These are phyloP conservation scores for Galago senegalensis DNA, from an alignment of 2,797 vertebrate genomes.

Conservation along the genomic window DNA sequence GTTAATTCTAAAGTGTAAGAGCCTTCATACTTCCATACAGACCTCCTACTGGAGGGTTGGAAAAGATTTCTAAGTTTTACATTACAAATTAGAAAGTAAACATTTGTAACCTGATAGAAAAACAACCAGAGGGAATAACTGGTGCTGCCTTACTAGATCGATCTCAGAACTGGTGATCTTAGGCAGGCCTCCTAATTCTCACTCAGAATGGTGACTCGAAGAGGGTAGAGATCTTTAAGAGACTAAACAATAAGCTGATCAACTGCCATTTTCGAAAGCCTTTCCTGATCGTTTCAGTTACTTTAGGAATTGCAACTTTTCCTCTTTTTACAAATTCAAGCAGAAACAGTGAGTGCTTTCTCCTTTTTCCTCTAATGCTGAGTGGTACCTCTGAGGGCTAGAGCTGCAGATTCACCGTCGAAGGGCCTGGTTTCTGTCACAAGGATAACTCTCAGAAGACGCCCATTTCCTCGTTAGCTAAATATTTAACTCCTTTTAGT, in stretches of 20 bases:
- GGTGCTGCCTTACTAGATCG: background rate
- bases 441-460: background rate
- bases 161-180: background rate
- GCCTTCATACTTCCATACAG: background rate
- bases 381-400: background rate
- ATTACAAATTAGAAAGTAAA: background rate
- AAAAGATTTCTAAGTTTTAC: background rate
- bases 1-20: conserved; percentile 44
- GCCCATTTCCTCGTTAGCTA: background rate
- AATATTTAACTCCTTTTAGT: background rate
- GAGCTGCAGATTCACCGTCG: background rate
- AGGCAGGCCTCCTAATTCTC: background rate
- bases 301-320: background rate
- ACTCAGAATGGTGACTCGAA: background rate
- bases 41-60: background rate
- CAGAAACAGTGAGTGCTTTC: background rate
- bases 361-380: background rate
- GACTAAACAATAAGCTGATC: conserved; percentile 28
- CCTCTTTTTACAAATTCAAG: background rate
- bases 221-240: background rate
- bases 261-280: background rate
- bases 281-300: background rate
- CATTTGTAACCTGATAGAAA: background rate
- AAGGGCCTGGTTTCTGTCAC: background rate
- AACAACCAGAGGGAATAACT: background rate